Percentiles rank a stretch among this genome's conserved stretches.
Conservation (phyloP, 1,140 invertebrate species). For the Ladona fulva region DNA sequence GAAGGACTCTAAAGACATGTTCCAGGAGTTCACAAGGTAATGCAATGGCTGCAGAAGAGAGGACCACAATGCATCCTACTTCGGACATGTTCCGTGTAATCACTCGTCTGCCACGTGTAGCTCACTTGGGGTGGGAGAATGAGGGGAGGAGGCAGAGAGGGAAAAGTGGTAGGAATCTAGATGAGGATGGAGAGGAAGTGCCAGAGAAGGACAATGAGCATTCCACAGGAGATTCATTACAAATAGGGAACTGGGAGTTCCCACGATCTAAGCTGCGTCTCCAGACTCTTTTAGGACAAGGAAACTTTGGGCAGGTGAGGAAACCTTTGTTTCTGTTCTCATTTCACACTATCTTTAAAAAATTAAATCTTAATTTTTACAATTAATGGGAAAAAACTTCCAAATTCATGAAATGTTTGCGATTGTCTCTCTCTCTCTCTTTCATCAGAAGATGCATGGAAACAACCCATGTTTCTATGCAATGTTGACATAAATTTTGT, state of each 20-base stretch:
- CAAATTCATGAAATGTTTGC: too few species aligned
- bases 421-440: too few species aligned
- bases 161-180: background rate
- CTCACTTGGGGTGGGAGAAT: background rate
- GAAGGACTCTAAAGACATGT: background rate
- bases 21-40: background rate
- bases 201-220: background rate
- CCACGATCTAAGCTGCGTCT: conserved; percentile 65
- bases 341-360: too few species aligned
- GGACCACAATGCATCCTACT: background rate
- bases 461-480: too few species aligned
- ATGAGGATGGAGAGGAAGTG: background rate
- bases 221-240: background rate
- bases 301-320: conserved; percentile 71
- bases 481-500: too few species aligned
- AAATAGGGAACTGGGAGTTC: conserved; percentile 54
- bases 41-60: background rate
- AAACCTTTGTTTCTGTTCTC: too few species aligned
- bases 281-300: conserved; percentile 69
- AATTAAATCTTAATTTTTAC: too few species aligned
- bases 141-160: background rate
- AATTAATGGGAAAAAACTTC: too few species aligned
- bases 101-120: background rate
- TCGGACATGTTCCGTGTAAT: background rate
- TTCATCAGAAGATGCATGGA: too few species aligned